phyloP scores from a whole-genome alignment of 2,797 vertebrate species.

The Pseudochirops cupreus region DNA sequence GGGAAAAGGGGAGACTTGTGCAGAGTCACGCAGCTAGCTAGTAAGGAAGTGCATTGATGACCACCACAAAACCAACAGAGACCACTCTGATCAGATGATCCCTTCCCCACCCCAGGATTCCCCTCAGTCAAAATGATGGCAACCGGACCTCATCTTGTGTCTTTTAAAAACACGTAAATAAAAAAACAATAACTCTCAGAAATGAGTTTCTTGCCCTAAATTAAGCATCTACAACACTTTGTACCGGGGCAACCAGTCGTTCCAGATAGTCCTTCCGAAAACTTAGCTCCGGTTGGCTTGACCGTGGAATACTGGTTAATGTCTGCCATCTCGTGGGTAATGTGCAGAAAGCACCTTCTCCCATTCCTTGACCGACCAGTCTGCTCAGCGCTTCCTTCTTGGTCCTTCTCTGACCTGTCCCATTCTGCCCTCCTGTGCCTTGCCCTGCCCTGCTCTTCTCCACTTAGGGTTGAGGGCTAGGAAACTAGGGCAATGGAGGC shows the following conservation, averaged over 20 bases:
- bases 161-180: not conserved
- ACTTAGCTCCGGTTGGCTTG: not conserved
- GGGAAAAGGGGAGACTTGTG: not conserved
- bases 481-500: not conserved
- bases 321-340: not conserved
- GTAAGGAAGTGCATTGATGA: not conserved
- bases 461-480: not conserved
- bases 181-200: not conserved
- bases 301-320: not conserved
- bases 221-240: not conserved
- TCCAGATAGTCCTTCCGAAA: not conserved
- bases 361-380: not conserved
- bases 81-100: not conserved
- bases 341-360: not conserved
- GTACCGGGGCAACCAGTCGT: not conserved
- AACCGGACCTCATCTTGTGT: not conserved
- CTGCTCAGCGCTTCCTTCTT: too few species aligned
- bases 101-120: not conserved
- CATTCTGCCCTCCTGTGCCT: not conserved
- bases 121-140: not conserved
- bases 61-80: not conserved
- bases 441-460: not conserved
- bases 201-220: not conserved
- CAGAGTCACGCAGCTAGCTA: not conserved
- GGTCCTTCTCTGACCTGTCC: not conserved